Base-by-base conservation (phyloP, 1,140 invertebrate species). In the Caenorhabditis brenneri region DNA sequence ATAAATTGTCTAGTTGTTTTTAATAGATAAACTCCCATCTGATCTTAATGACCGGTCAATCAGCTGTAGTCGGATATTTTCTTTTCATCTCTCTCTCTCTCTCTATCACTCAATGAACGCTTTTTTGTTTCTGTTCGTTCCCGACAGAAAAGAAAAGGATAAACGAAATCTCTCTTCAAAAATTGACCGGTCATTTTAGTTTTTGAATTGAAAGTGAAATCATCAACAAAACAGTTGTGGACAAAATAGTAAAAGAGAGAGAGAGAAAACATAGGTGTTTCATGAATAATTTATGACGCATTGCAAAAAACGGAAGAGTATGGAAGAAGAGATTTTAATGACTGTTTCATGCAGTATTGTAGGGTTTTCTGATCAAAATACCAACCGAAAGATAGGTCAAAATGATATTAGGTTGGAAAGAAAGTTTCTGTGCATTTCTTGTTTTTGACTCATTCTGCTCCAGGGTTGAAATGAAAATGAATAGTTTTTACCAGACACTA, bases 1-100 rank as follows among this genome's bases (percentile, higher is more conserved):
- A 6, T 42, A 5, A 42, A 5, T 42, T 12, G 39, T 24, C 22
- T 24, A 55, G 10, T 24, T 27, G 2, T 29, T 24, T 27, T 27
- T n/a, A 10, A 9, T 27, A 24, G 15, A 55, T 1, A 27, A 29
- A 51, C 15, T n/a, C 49, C n/a, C 27, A 3, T n/a, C 16, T 55
- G 53, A 55, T 55, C 36, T 24, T 65, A 36, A 12, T 74, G 65
- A 74, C 65, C 65, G 65, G 65, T 74, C 58, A 65, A 65, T 65
- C 65, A 74, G 65, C 65, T 74, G 65, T 74, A 42, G 53, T n/a
- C n/a, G n/a, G n/a, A n/a, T n/a, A n/a, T n/a, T n/a, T n/a, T n/a
- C 6, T 6, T 42, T 6, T 42, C 39, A 6, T 42, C 39, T 42
- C 12, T 55, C 9, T 10, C 6, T 1, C 9, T 5, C 7, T 12